A percentile compares a stretch with the other conserved stretches of the same genome.
Conservation (phyloP, 2,888 invertebrate genomes). For the Candidula unifasciata region DNA sequence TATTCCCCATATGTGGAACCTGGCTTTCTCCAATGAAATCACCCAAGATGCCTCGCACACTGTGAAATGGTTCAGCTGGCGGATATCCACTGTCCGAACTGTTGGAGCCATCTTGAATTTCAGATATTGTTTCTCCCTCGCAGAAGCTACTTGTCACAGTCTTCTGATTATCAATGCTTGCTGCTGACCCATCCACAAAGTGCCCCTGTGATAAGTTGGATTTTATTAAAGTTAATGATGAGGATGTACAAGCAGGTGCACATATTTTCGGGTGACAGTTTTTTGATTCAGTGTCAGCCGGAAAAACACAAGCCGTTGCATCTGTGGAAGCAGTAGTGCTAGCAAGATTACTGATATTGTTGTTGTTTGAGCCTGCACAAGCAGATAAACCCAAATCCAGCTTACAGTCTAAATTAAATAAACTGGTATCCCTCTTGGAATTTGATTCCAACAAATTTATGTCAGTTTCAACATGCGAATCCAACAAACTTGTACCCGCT, state of each 20-base stretch:
- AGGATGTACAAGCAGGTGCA: neutral
- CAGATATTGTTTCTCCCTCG: neutral
- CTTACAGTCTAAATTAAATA: too few relatives aligned
- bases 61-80: neutral
- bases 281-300: neutral
- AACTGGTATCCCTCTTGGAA: neutral
- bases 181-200: neutral
- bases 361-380: neutral
- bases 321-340: neutral
- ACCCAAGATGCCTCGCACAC: neutral
- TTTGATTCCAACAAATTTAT: neutral
- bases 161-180: neutral
- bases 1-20: neutral
- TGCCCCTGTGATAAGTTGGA: neutral
- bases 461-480: neutral
- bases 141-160: neutral
- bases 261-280: neutral
- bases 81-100: neutral
- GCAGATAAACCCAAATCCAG: neutral
- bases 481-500: neutral
- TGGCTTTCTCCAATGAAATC: neutral
- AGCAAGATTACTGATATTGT: neutral
- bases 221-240: constrained; percentile 5
- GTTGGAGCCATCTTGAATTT: neutral
- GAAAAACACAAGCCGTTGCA: neutral